Evolutionary conservation across 2,888 invertebrate genomes (phyloP), one percentile per base, ranked within the genome.

Genomic region (Protonemura montana): DNA sequence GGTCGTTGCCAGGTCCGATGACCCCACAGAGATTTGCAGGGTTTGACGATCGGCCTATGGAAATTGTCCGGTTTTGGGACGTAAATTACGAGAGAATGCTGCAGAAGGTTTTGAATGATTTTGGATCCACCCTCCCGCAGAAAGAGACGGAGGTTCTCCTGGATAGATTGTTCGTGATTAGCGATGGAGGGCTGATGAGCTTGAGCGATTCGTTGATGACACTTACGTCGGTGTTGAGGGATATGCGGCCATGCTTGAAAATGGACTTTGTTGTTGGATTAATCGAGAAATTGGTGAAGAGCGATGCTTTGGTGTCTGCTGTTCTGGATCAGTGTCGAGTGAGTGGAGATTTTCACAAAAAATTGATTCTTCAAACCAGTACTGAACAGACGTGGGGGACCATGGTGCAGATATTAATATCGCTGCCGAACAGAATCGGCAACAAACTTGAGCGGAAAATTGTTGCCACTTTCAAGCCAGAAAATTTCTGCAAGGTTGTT

Each of bases 361-460:
- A 30, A 1, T 81, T 25, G 29, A 59, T 85, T 41, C 77, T 30
- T 28, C 82, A 86, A 59, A 81, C 25, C 76, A 81, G 87, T 76
- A 21, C 35, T 27, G 87, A 87, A 0, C 76, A 85, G 27, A 85
- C 85, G n/a, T 94, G 94, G 92, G 92, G 93, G 87, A 92, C 91
- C 59, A 93, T 93, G 28, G 92, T 95, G 0, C 95, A 95, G 89
- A 89, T 94, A 82, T 89, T 96, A 85, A 91, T 94, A 7, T 95
- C 95, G 0, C 89, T 97, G 85, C 96, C 97, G 0, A 94, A 92
- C 89, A 92, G 95, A 88, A 91, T 97, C 78, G 95, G 96, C 10
- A 97, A 97, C 89, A 93, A 92, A 89, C 89, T 94, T 35, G 91
- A 94, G 87, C 92, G 91, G 0, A 91, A 93, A 41, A 91, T 94